A percentile compares a stretch with the other conserved stretches of the same genome.
phyloP scores from a whole-genome alignment of 92 coral and sea anemone genomes.

The Porites lobata region DNA sequence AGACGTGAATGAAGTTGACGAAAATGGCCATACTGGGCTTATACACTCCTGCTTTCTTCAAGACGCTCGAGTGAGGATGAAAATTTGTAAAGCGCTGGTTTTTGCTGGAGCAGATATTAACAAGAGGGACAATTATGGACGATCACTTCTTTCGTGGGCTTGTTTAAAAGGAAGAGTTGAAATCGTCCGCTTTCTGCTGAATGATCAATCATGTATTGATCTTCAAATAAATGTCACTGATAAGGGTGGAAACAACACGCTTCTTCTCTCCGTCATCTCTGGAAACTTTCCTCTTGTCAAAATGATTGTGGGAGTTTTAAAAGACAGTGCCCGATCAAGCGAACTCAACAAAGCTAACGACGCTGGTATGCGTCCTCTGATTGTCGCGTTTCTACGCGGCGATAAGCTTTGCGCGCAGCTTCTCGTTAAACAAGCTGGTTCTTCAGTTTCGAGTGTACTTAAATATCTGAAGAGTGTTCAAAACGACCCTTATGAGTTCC shows the following conservation, averaged over 20 bases:
- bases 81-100: slow-evolving; percentile 64
- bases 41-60: slow-evolving; percentile 81
- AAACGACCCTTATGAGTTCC: slow-evolving; percentile 23
- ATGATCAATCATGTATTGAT: slow-evolving; percentile 60
- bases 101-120: slow-evolving; percentile 65
- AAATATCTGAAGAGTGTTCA: slow-evolving; percentile 60
- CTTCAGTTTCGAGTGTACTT: slow-evolving; percentile 72
- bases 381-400: slow-evolving; percentile 78
- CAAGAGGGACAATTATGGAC: slow-evolving; percentile 73
- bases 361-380: slow-evolving; percentile 87
- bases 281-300: slow-evolving; percentile 68
- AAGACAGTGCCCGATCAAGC: slow-evolving; percentile 30
- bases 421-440: slow-evolving; percentile 70
- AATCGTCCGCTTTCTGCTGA: slow-evolving; percentile 64
- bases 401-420: slow-evolving; percentile 76
- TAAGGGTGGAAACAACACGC: slow-evolving; percentile 75
- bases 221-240: slow-evolving; percentile 65
- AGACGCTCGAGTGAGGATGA: slow-evolving; percentile 63
- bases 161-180: slow-evolving; percentile 73
- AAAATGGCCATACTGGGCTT: slow-evolving; percentile 82
- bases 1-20: slow-evolving; percentile 71
- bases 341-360: slow-evolving; percentile 77
- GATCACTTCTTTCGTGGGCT: slow-evolving; percentile 80
- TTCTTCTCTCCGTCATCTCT: slow-evolving; percentile 81
- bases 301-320: slow-evolving; percentile 56